A percentile compares a stretch with the other conserved stretches of the same genome.
These are phyloP conservation scores for Anticlea derivata DNA, from an alignment of 2,888 invertebrate species.

Conservation along the genomic window DNA sequence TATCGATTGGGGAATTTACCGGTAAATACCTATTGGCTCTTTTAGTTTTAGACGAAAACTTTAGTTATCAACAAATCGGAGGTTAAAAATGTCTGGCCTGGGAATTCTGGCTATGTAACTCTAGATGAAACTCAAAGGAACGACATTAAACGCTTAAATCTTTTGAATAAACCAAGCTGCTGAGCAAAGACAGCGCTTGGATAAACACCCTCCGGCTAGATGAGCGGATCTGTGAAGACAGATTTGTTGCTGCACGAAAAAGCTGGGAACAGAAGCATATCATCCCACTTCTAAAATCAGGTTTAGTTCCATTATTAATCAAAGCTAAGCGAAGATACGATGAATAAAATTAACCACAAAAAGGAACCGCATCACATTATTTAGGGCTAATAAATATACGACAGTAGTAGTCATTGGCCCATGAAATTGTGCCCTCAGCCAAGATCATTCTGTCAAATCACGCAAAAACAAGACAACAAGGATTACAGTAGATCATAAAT, in stretches of 20 bases:
- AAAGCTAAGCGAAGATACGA: too few relatives aligned
- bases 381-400: too few relatives aligned
- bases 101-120: not conserved
- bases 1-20: conserved; percentile 22
- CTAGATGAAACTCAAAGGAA: not conserved
- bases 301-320: not conserved
- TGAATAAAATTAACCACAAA: too few relatives aligned
- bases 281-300: not conserved
- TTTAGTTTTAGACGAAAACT: conserved; percentile 15
- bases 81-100: not conserved
- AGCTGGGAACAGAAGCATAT: not conserved
- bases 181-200: conserved; percentile 4
- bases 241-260: not conserved
- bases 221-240: not conserved
- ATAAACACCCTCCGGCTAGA: conserved; percentile 6
- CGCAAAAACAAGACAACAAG: conserved; percentile 22
- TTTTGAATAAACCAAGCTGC: not conserved
- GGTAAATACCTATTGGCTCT: conserved; percentile 8
- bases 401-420: conserved; percentile 5
- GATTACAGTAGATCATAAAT: conserved; percentile 13
- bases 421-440: conserved; percentile 9
- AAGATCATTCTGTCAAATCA: conserved; percentile 3
- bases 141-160: conserved; percentile 1
- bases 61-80: not conserved
- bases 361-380: too few relatives aligned